Evolutionary conservation across 1,140 invertebrate genomes (phyloP).

Genomic region (Panagrolaimus sp.): DNA sequence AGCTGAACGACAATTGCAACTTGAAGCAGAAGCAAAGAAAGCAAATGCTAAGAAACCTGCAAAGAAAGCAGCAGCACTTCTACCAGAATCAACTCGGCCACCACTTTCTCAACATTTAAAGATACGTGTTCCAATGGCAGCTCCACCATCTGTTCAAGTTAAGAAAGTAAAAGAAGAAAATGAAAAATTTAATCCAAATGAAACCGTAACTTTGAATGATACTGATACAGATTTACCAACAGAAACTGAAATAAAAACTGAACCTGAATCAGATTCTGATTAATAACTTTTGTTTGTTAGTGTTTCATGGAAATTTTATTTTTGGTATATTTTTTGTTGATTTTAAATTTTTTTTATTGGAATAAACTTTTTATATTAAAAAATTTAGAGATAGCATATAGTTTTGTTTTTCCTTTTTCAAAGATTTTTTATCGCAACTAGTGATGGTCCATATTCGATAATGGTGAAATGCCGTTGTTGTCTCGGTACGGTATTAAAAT

Average conservation of each 20-base stretch:
- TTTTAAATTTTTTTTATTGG: neutral
- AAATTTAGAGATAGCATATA: too few relatives aligned
- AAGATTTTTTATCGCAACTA: too few relatives aligned
- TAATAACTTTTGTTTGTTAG: too few relatives aligned
- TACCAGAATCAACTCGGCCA: too few relatives aligned
- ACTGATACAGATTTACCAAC: neutral
- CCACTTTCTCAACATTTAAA: neutral
- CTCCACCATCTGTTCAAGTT: neutral
- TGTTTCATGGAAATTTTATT: neutral
- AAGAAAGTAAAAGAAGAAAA: neutral
- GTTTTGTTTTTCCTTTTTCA: too few relatives aligned
- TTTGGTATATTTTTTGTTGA: conserved; percentile 10
- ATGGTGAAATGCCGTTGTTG: too few relatives aligned
- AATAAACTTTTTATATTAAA: too few relatives aligned
- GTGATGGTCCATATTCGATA: too few relatives aligned
- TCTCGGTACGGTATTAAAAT: too few relatives aligned
- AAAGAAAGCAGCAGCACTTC: neutral
- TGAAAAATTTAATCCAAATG: neutral
- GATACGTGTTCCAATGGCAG: conserved; percentile 8
- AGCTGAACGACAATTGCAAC: conserved; percentile 27
- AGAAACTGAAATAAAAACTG: neutral
- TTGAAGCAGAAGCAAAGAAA: neutral
- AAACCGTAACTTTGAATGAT: conserved; percentile 5
- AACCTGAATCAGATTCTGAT: neutral
- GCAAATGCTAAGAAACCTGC: neutral